Percentiles rank a stretch among this genome's conserved stretches.
Evolutionary conservation across 2,888 invertebrate genomes (phyloP).

Genomic region (Trichopoda pennipes): DNA sequence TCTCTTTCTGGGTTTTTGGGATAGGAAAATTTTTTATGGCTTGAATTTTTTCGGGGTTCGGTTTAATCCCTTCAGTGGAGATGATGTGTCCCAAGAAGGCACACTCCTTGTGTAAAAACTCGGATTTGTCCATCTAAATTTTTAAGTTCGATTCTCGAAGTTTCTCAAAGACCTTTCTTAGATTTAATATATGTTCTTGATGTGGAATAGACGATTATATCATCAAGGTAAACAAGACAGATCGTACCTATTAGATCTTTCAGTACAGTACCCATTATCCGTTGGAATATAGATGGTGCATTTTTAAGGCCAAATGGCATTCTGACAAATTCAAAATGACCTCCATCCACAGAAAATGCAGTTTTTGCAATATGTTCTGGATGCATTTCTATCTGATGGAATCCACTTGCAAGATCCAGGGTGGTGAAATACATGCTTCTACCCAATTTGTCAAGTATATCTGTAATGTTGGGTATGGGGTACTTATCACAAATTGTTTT

Average conservation of each 20-base stretch:
- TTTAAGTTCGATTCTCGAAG: conserved; percentile 34
- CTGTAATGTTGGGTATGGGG: no score
- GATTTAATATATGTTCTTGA: conserved; percentile 1
- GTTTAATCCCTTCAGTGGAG: conserved; percentile 34
- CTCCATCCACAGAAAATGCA: conserved; percentile 40
- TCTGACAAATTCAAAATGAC: conserved; percentile 45
- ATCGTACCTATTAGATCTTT: neutral
- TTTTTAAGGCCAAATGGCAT: no score
- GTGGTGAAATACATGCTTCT: conserved; percentile 30
- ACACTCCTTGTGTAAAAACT: conserved; percentile 39
- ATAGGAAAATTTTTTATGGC: conserved; percentile 44
- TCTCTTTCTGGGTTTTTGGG: conserved; percentile 22
- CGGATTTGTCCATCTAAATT: conserved; percentile 36
- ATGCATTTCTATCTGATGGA: conserved; percentile 50
- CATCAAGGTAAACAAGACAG: neutral
- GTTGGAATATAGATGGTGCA: no score
- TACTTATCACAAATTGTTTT: no score
- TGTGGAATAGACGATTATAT: no score
- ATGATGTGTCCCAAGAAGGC: conserved; percentile 37
- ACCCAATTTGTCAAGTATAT: no score
- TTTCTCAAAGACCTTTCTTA: neutral
- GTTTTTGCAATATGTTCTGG: conserved; percentile 38
- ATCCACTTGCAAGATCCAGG: no score
- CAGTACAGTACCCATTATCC: neutral
- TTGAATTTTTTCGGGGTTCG: conserved; percentile 27